Base-by-base conservation (phyloP, 2,888 invertebrate genomes). In the Sthenelais limicola region DNA sequence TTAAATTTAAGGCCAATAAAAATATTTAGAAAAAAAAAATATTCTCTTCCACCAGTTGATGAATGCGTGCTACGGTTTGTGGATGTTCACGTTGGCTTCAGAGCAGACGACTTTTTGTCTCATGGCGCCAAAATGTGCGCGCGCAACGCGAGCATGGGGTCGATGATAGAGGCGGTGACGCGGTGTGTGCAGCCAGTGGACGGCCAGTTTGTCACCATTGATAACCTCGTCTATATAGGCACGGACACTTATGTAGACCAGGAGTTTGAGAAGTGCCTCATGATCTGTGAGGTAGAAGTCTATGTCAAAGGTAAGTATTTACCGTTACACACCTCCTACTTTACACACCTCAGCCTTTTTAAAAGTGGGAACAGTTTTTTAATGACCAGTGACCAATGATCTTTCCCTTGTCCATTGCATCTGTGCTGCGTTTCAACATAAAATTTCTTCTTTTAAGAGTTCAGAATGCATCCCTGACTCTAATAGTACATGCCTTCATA, bases 231-330 rank as follows among this genome's bases (percentile, higher is more conserved):
- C 9, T 62, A 62, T 24, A 38, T 62, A 1, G 62, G 43, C 38
- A 38, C 38, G 15, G 62, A 62, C 24, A 62, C 62, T 3, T 62
- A 62, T 43, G 43, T 43, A n/a, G 62, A 62, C 9, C 62, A 38
- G 5, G 62, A 62, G 62, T 62, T 38, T 38, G 62, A 62, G 62
- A 62, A 62, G 28, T 62, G 62, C 35, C 26, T 62, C 21, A 21
- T 62, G 1, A 35, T 62, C 38, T 62, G 62, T 38, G 62, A 62
- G 24, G 62, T 62, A 9, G 28, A 35, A 1, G 62, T 62, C 24
- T 62, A 62, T n/a, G 62, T 62, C 4, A 62, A 35, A 38, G 62
- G 62, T 62, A 24, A n/a, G n/a, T n/a, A n/a, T n/a, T n/a, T n/a
- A n/a, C n/a, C n/a, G n/a, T n/a, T n/a, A n/a, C n/a, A n/a, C n/a